Conservation (phyloP, 2,888 invertebrate species). For the Watsonalla binaria region DNA sequence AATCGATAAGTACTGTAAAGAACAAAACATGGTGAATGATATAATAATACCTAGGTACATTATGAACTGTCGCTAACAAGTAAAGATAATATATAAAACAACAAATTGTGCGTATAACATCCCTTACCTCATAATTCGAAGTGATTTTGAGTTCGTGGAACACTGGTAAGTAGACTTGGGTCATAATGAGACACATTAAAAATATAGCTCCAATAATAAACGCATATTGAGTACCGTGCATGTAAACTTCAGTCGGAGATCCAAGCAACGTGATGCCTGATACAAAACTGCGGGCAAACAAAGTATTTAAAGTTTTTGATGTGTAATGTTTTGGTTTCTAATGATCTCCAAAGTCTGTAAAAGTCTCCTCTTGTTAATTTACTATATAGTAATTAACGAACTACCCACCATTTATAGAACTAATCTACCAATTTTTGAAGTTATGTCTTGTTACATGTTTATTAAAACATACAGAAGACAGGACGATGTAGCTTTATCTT, state of each 20-base stretch:
- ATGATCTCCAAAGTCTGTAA: too few species aligned
- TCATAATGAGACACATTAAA: conserved; percentile 82
- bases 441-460: too few species aligned
- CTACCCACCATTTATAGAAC: neutral
- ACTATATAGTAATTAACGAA: too few species aligned
- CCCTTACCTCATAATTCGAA: conserved; percentile 86
- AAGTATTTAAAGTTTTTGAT: neutral
- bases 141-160: conserved; percentile 86
- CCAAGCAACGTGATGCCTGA: conserved; percentile 89
- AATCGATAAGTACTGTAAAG: conserved; percentile 83
- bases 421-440: too few species aligned
- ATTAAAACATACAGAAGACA: too few species aligned
- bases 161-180: conserved; percentile 84
- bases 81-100: neutral
- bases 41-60: conserved; percentile 1
- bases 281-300: conserved; percentile 76
- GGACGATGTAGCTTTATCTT: too few species aligned
- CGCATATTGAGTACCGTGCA: conserved; percentile 88
- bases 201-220: conserved; percentile 81
- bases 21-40: neutral
- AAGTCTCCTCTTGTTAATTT: too few species aligned
- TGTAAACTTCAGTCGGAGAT: conserved; percentile 88
- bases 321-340: neutral
- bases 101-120: neutral
- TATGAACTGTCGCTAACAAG: neutral